Percentiles rank a stretch among this genome's conserved stretches.
Evolutionary conservation across 2,797 vertebrate species (phyloP).

Genomic region (Podarcis lilfordi): DNA sequence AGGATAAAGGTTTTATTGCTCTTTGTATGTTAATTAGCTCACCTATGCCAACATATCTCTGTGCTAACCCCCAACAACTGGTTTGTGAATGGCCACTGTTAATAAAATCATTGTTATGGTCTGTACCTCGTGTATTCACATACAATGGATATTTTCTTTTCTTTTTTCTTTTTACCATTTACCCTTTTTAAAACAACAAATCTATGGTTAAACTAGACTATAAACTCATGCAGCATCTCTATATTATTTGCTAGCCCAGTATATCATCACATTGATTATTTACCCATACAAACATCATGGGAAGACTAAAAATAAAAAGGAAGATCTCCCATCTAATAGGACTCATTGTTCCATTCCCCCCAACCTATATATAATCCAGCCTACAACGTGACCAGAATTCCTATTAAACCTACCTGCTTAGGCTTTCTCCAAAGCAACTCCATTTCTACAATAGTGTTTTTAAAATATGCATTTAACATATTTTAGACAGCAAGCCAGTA

Average conservation of each 20-base stretch:
- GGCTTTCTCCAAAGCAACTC: conserved; percentile 30
- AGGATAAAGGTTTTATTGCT: not conserved
- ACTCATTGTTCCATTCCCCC: not conserved
- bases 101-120: too few species aligned
- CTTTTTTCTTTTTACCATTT: too few species aligned
- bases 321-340: not conserved
- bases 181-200: not conserved
- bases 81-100: too few species aligned
- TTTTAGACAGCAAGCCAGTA: not conserved
- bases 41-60: too few species aligned
- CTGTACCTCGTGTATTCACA: too few species aligned
- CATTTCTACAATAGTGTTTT: conserved; percentile 31
- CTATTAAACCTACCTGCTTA: too few species aligned
- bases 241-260: not conserved
- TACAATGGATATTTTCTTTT: not conserved
- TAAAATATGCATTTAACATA: conserved; percentile 7
- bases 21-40: too few species aligned
- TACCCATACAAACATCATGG: not conserved
- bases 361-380: not conserved
- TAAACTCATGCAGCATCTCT: not conserved
- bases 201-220: not conserved
- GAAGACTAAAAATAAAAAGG: not conserved
- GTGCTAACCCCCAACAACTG: too few species aligned
- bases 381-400: not conserved
- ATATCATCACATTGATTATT: not conserved